Evolutionary conservation across 2,888 invertebrate species (phyloP), one percentile per base, ranked within the genome.

Genomic region (Drosophila trichaetosa): DNA sequence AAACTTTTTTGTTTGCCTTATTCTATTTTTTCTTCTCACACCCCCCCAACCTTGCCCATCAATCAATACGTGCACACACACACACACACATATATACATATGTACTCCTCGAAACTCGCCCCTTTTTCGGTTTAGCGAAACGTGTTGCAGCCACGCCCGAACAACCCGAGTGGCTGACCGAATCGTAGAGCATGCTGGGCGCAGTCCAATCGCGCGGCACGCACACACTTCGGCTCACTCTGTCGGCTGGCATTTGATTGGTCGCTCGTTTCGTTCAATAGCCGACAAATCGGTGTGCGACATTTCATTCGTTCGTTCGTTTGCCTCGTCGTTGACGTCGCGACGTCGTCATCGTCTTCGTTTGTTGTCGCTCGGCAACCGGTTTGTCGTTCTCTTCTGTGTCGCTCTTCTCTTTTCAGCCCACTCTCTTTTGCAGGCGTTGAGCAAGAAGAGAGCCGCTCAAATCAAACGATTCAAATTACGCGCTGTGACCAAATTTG

Each of bases 281-380:
- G 16, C 79, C 78, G 78, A 79, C 78, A 49, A 79, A 79, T 79
- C 68, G 75, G 63, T 60, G 71, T 13, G 52, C 16, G 2, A 27
- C 33, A 18, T 16, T 29, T 48, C 18, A 36, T 29, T 40, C 65
- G 66, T 48, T 63, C 64, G 42, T 33, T 13, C 33, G 4, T 21
- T 56, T 29, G 29, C 29, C 38, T 13, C 52, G n/a, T 34, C 40
- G 46, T 46, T 16, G 46, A 24, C 46, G 46, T 46, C 46, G 46
- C 46, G 46, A 46, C 58, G 62, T 51, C 57, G 31, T 54, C 10
- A 33, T 59, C 59, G 27, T 36, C 29, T 42, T 48, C 29, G 69
- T 53, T 38, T 21, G 1, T 27, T 56, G 27, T 18, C 4, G 27
- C 21, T 78, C 79, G 79, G 79, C 79, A 78, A 70, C 79, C 79